Conservation (phyloP, 2,888 invertebrate genomes). For the Scrobipalpa atriplicella region DNA sequence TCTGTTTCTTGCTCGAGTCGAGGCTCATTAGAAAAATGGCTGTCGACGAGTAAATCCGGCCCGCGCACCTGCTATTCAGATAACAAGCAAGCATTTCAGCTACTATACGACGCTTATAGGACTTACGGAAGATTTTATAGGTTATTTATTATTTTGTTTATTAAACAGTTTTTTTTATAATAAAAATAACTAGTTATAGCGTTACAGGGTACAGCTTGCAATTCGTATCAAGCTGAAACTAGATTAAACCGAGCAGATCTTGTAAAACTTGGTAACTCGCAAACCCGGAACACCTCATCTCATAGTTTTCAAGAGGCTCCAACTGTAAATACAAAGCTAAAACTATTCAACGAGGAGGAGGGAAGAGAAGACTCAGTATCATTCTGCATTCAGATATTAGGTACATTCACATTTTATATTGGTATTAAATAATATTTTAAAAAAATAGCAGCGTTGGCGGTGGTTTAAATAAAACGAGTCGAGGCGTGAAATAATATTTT, state of each 20-base stretch:
- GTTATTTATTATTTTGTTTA: too few species aligned
- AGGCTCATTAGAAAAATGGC: conserved; percentile 13
- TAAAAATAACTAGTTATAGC: too few species aligned
- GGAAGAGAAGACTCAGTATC: not conserved
- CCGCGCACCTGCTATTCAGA: not conserved
- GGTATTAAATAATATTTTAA: conserved; percentile 6
- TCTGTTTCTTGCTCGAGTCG: not conserved
- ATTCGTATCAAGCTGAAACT: conserved; percentile 9
- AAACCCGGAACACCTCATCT: conserved; percentile 16
- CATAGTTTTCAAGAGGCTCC: conserved; percentile 3
- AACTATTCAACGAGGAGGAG: not conserved
- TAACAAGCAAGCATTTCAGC: not conserved
- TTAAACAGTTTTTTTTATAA: not conserved
- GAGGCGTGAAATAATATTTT: conserved; percentile 20
- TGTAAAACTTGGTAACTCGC: conserved; percentile 8
- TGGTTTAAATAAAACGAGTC: conserved; percentile 17
- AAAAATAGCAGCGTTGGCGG: not conserved
- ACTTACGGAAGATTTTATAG: too few species aligned
- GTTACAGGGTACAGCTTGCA: not conserved
- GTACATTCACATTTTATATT: not conserved
- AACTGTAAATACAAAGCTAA: conserved; percentile 18
- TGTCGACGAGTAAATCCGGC: not conserved
- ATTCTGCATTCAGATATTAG: not conserved
- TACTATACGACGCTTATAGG: not conserved
- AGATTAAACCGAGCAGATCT: conserved; percentile 19